A percentile compares a stretch with the other conserved stretches of the same genome.
phyloP scores from a whole-genome alignment of 2,888 invertebrate genomes.

The Hirtodrosophila cameraria region DNA sequence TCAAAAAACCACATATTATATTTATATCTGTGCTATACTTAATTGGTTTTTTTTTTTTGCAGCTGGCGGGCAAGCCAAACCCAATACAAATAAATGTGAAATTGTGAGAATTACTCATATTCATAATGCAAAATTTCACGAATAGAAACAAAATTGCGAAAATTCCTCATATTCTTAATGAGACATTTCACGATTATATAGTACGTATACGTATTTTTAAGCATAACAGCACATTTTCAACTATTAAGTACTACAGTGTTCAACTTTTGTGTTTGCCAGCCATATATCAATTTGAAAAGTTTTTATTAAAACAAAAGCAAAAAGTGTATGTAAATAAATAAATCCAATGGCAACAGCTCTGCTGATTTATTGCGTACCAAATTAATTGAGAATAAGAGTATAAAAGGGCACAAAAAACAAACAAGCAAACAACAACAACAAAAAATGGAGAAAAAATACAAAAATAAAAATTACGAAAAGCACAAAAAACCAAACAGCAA shows the following conservation, averaged over 20 bases:
- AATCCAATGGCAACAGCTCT: constrained; percentile 19
- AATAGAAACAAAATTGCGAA: too few relatives aligned
- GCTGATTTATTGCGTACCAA: constrained; percentile 45
- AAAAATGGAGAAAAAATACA: neutral
- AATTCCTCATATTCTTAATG: too few relatives aligned
- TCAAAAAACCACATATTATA: too few relatives aligned
- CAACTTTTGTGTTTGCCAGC: constrained; percentile 5
- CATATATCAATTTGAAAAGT: constrained; percentile 28
- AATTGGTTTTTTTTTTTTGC: too few relatives aligned
- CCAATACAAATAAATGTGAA: too few relatives aligned
- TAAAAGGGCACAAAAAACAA: neutral
- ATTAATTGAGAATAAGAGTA: constrained; percentile 48
- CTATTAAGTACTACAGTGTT: constrained; percentile 3
- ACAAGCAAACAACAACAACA: neutral
- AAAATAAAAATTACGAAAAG: constrained; percentile 15
- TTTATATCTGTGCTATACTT: too few relatives aligned
- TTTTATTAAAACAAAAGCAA: constrained; percentile 12
- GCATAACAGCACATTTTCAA: constrained; percentile 9
- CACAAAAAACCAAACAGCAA: constrained; percentile 22
- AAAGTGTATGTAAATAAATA: constrained; percentile 15
- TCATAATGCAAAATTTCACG: too few relatives aligned
- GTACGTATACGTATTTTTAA: too few relatives aligned
- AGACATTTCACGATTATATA: too few relatives aligned
- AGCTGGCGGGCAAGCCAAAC: too few relatives aligned
- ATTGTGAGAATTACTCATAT: too few relatives aligned